phyloP scores from a whole-genome alignment of 2,888 invertebrate species.

The Thelaira solivaga region DNA sequence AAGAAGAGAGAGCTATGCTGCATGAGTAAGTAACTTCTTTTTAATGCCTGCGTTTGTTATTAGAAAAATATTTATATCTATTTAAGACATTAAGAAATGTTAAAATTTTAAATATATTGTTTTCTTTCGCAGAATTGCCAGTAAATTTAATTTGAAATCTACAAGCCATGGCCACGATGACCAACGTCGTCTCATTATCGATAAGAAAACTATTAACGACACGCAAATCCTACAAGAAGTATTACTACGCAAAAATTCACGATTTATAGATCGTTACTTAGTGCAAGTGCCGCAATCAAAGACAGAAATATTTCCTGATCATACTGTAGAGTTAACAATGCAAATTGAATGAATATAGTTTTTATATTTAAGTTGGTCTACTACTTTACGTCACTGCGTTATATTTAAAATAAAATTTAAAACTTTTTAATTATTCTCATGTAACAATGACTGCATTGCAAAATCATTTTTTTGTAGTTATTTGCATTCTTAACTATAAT shows the following conservation, averaged over 20 bases:
- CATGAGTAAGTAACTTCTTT: constrained; percentile 78
- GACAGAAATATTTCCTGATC: constrained; percentile 69
- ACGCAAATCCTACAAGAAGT: constrained; percentile 70
- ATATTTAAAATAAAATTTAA: constrained; percentile 4
- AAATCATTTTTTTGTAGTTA: neutral
- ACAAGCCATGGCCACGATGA: constrained; percentile 78
- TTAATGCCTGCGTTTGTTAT: too few species aligned
- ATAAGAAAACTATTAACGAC: constrained; percentile 70
- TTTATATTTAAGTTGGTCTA: neutral
- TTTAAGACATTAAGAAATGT: too few species aligned
- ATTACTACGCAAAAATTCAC: constrained; percentile 69
- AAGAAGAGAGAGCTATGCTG: constrained; percentile 81
- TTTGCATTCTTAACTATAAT: constrained; percentile 15
- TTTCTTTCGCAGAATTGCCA: constrained; percentile 74
- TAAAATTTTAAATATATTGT: too few species aligned
- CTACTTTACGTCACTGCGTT: constrained; percentile 5
- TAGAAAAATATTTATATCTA: too few species aligned
- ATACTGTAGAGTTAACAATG: constrained; percentile 69
- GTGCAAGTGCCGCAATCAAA: constrained; percentile 74
- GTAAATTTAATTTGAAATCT: constrained; percentile 77
- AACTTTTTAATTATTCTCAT: too few species aligned
- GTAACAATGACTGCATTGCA: constrained; percentile 28
- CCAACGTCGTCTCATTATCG: constrained; percentile 73
- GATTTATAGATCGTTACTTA: constrained; percentile 72
- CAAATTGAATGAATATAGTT: constrained; percentile 1